Conservation (phyloP, 1,140 invertebrate genomes). For the Drosophila guanche region DNA sequence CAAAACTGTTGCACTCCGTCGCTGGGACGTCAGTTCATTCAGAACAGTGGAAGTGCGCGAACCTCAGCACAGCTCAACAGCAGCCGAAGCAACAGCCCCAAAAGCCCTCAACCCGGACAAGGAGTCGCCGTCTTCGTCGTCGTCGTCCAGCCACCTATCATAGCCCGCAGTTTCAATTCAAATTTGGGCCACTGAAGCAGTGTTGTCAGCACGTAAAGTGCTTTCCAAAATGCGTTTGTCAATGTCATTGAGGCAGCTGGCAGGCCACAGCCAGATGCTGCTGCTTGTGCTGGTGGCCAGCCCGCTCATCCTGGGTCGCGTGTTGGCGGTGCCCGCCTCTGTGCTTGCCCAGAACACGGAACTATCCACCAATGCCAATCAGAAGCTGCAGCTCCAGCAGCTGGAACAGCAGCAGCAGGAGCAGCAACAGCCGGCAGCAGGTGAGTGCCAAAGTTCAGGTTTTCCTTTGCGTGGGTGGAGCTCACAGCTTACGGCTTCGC, state of each 20-base stretch:
- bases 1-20: conserved; percentile 79
- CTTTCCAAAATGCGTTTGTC: conserved; percentile 39
- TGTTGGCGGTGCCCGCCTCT: conserved; percentile 71
- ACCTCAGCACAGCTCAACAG: conserved; percentile 29
- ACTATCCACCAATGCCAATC: conserved; percentile 71
- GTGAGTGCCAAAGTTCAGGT: conserved; percentile 73
- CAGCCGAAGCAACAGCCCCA: neutral
- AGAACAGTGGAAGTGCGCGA: conserved; percentile 74
- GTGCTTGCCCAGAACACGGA: conserved; percentile 80
- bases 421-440: conserved; percentile 63
- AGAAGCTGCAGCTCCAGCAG: conserved; percentile 64
- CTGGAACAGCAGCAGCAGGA: conserved; percentile 44
- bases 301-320: conserved; percentile 48
- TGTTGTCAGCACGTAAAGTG: conserved; percentile 11
- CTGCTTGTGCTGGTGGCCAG: conserved; percentile 34
- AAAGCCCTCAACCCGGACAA: conserved; percentile 3
- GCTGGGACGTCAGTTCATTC: conserved; percentile 77
- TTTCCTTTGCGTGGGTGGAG: conserved; percentile 32
- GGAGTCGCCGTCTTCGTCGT: conserved; percentile 25
- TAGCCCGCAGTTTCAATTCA: conserved; percentile 3
- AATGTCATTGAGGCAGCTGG: conserved; percentile 10
- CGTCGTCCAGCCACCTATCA: conserved; percentile 17
- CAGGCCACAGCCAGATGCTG: conserved; percentile 26
- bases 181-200: conserved; percentile 11
- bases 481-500: conserved; percentile 11